Base-by-base conservation (phyloP, 2,797 vertebrate species). In the Xenops minutus region DNA sequence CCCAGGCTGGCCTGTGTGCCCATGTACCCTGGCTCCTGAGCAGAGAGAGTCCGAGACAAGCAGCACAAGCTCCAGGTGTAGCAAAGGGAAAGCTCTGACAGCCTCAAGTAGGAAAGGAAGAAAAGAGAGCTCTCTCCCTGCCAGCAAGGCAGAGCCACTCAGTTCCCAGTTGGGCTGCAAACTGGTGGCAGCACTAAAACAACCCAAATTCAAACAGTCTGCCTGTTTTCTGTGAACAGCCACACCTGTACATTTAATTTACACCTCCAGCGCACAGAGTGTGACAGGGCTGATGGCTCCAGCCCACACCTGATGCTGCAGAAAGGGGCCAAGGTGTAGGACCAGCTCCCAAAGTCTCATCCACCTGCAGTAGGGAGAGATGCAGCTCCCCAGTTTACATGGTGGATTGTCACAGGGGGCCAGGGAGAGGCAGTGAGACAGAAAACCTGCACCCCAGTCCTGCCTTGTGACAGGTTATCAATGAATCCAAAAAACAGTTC, bases 1-100 rank as follows among this genome's bases (percentile, higher is more conserved):
- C 23, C 62, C 2, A 1, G 23, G 24, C 36, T 59, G 67, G 19
- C 13, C 55, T 4, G 13, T 0, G 13, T 1, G 2, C n/a, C 86
- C 29, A 43, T 1, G 19, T 52, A 18, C 48, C 29, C 29, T 52
- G 29, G 51, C 10, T 34, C 13, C 14, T 4, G 4, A 51, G 17
- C 10, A 6, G 23, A 22, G 22, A 36, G 55, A 43, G 32, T 2
- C 34, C 4, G 2, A n/a, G 19, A 32, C 13, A 26, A 71, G 43
- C 46, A 32, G 29, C 20, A 2, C 6, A 2, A 76, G 37, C 34
- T 44, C 30, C 30, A n/a, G 62, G 41, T 44, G 30, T 7, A n/a
- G 19, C 21, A 1, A n/a, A 32, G 12, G 30, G 26, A 64, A 11
- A 62, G n/a, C 30, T 41, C 30, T 36, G 23, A 62, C 51, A 7